These are phyloP conservation scores for Chamaetylas fuelleborni DNA, from an alignment of 2,113 vertebrate species.

Conservation along the genomic window DNA sequence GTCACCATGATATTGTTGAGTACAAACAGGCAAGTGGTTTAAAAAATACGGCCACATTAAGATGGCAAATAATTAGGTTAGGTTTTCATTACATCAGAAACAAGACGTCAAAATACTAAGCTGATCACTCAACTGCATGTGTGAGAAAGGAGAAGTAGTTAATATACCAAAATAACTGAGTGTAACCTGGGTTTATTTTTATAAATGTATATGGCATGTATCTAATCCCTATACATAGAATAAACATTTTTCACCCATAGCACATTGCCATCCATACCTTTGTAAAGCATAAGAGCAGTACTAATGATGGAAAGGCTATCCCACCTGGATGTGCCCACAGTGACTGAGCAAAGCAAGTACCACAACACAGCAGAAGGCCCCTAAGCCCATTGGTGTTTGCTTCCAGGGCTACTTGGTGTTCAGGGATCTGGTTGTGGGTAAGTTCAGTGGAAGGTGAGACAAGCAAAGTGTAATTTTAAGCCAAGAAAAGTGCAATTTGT, in stretches of 20 bases:
- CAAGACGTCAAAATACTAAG: neutral
- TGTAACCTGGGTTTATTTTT: neutral
- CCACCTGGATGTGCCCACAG: neutral
- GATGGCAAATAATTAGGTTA: neutral
- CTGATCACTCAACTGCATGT: neutral
- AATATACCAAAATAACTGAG: neutral
- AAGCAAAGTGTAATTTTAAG: neutral
- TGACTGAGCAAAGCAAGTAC: neutral
- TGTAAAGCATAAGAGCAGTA: neutral
- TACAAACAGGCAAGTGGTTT: neutral
- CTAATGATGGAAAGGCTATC: neutral
- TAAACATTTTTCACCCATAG: neutral
- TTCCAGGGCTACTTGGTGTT: neutral
- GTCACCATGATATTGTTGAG: neutral
- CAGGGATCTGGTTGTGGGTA: neutral
- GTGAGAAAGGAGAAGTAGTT: neutral
- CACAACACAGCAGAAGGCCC: neutral
- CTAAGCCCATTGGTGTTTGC: neutral
- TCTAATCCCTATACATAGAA: neutral
- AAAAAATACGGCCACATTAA: neutral
- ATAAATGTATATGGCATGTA: neutral
- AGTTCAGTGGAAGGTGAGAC: neutral
- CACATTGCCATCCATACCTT: neutral
- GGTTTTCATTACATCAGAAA: neutral
- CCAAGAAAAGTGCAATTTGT: neutral